Base-by-base conservation (phyloP, 2,888 invertebrate genomes). In the Oscheius sp. region DNA sequence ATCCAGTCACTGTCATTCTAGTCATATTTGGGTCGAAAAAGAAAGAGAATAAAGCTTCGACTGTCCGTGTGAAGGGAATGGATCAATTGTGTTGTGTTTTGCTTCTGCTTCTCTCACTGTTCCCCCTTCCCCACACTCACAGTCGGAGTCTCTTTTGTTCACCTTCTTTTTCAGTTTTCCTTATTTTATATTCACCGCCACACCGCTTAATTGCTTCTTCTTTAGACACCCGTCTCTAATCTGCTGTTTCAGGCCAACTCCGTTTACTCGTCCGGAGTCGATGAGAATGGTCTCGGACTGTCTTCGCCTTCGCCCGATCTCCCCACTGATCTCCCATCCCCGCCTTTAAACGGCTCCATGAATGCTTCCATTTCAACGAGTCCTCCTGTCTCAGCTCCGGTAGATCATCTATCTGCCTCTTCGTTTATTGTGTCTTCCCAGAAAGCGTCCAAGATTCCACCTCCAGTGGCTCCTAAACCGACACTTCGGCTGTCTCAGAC, bases 361-460 rank as follows among this genome's bases (percentile, higher is more conserved):
- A 25, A 18, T 29, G 18, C 21, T 18, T 25, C 69, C n/a, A 7
- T 13, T 12, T 41, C 69, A 12, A 53, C 18, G 7, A 52, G 52
- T 25, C 55, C 56, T 25, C 69, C 69, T 5, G 45, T 43, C 6
- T 18, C 52, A 1, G 59, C 59, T 35, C 70, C 70, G 70, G 70
- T 70, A 41, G 2, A 43, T 9, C 18, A 5, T 18, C 12, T 23
- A 18, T 12, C 13, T n/a, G 6, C 16, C 18, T 13, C 16, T 23
- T 45, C 2, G 45, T 23, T 16, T 12, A 12, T 43, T 27, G 12
- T 12, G 9, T 16, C 43, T 41, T 94, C 80, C 91, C 95, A 79
- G 64, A 74, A 74, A 43, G 69, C 71, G 25, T 72, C 78, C 23
- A 73, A 66, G 49, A 61, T 74, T 41, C 78, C 91, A 78, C 90